Base-by-base conservation (phyloP, 2,888 invertebrate species). In the Elegia similella region DNA sequence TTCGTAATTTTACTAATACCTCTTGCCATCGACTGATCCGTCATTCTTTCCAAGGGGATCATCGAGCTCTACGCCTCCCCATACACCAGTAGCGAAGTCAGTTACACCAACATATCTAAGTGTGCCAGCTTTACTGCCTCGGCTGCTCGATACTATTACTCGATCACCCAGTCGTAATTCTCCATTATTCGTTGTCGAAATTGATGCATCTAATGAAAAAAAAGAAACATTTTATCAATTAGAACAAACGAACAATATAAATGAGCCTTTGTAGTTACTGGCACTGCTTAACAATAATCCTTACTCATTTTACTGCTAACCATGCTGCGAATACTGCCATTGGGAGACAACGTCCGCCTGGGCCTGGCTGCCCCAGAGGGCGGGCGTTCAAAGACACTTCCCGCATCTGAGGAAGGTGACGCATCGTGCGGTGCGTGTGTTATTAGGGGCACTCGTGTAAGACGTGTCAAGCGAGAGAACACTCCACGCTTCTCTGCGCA, bases 31-130 rank as follows among this genome's bases (percentile, higher is more conserved):
- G 34, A 99, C 98, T 53, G 97, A 95, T 59, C 99, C 99, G 78
- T 99, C 98, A 84, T 99, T 99, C 88, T 99, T 99, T 56, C 99
- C 99, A 60, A 95, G 89, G 0, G 97, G 95, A 66, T 98, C 98
- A 79, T 98, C 98, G 67, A 99, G 92, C 83, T 99, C 98, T 16
- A 99, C 96, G 23, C 99, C 99, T 62, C 97, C 98, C 98, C 98
- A 99, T 69, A 97, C 95, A 38, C 99, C 99, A 38, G 95, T 85
- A 0, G 98, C 98, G 84, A 99, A 99, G 73, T 97, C 96, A 34
- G 98, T 97, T 54, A 93, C 89, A 29, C 99, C 99, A 64, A 98
- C 93, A 81, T 94, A 99, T 67, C 95, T 93, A 55, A 99, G 92
- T 42, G 95, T 94, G 55, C 98, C 98, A 12, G 96, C 94, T 87